A percentile compares a stretch with the other conserved stretches of the same genome.
Conservation (phyloP, 2,113 vertebrate genomes). For the Dicaeum eximium region DNA sequence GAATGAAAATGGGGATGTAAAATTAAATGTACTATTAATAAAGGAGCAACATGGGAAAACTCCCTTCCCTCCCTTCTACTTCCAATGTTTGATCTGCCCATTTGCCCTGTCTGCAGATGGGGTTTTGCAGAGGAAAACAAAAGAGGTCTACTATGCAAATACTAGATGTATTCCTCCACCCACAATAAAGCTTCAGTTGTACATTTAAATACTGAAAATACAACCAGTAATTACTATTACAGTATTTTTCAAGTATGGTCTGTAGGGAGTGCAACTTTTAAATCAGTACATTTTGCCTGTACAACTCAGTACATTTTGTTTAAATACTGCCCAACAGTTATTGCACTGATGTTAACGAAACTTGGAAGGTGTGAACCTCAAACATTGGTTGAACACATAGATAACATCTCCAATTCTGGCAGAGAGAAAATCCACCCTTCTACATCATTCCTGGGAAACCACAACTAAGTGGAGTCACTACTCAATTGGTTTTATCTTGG, state of each 20-base stretch:
- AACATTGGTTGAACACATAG: accelerated
- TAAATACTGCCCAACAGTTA: not conserved
- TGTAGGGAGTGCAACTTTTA: not conserved
- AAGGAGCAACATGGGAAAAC: not conserved
- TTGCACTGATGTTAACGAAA: not conserved
- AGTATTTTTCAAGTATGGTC: not conserved
- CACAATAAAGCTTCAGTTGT: not conserved
- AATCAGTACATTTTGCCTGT: not conserved
- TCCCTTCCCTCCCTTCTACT: not conserved
- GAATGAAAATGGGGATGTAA: not conserved
- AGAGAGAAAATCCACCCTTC: not conserved
- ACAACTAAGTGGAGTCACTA: not conserved
- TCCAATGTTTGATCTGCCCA: not conserved
- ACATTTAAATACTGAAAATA: not conserved
- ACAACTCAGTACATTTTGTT: no score
- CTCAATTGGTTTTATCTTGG: not conserved
- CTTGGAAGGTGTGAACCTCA: not conserved
- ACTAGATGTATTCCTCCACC: not conserved
- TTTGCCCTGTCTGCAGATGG: not conserved
- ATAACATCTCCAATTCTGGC: not conserved
- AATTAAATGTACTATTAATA: not conserved
- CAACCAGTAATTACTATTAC: not conserved
- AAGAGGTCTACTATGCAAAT: not conserved
- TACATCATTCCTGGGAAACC: not conserved
- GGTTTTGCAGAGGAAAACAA: not conserved